These are phyloP conservation scores for Anastrepha obliqua DNA, from an alignment of 1,140 invertebrate genomes.

Conservation along the genomic window DNA sequence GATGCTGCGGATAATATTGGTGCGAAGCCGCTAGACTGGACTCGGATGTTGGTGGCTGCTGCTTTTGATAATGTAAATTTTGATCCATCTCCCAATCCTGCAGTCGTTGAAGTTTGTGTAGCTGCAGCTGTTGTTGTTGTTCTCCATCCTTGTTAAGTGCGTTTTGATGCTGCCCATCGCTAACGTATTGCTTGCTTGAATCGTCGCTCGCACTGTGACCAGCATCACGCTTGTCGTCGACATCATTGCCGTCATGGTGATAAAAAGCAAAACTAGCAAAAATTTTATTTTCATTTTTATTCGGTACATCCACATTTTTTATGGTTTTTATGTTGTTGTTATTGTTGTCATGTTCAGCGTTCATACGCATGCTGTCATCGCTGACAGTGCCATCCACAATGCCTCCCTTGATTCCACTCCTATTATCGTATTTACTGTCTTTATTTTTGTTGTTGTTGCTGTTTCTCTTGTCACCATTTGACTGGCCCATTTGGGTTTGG, in stretches of 20 bases:
- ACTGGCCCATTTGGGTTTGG: constrained; percentile 59
- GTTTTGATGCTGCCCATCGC: not conserved
- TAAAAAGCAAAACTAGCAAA: constrained; percentile 28
- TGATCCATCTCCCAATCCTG: constrained; percentile 50
- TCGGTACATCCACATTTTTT: not conserved
- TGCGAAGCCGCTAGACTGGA: not conserved
- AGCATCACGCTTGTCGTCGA: not conserved
- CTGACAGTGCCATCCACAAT: no score
- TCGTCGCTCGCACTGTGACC: not conserved
- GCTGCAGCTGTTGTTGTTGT: constrained; percentile 22
- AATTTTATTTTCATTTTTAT: not conserved
- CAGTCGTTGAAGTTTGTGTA: constrained; percentile 53
- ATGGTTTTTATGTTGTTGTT: not conserved
- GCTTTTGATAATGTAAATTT: constrained; percentile 50
- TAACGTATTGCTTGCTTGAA: not conserved
- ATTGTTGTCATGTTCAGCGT: constrained; percentile 38
- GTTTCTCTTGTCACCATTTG: constrained; percentile 56
- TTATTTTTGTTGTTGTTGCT: constrained; percentile 56
- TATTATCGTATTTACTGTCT: not conserved
- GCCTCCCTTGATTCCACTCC: not conserved
- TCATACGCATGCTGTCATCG: not conserved
- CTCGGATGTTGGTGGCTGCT: not conserved
- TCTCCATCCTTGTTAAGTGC: not conserved
- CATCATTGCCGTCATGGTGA: not conserved
- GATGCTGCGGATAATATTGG: constrained; percentile 12